Percentiles rank a stretch among this genome's conserved stretches.
These are phyloP conservation scores for Drosophila merina DNA, from an alignment of 2,888 invertebrate species.

Conservation along the genomic window DNA sequence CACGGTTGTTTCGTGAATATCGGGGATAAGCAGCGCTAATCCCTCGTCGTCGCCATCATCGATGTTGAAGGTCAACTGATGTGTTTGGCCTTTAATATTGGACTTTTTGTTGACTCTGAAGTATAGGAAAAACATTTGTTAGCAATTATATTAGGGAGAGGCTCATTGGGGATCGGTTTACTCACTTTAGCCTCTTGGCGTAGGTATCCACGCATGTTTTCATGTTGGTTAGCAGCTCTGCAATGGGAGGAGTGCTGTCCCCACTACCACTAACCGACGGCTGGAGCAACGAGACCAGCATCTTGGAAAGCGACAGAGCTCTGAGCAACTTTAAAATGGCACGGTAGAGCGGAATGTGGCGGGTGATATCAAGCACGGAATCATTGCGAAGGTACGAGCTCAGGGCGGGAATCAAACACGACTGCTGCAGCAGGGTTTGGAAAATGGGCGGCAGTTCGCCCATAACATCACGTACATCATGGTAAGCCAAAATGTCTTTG, in stretches of 20 bases:
- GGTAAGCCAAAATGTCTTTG: slow-evolving; percentile 81
- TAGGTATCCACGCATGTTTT: slow-evolving; percentile 96
- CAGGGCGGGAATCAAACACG: slow-evolving; percentile 93
- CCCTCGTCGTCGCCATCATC: slow-evolving; percentile 95
- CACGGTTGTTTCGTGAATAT: slow-evolving; percentile 89
- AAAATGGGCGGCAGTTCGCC: slow-evolving; percentile 89
- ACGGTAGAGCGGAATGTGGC: slow-evolving; percentile 96
- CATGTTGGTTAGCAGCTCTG: slow-evolving; percentile 93
- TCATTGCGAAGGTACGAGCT: slow-evolving; percentile 96
- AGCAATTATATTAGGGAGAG: background rate
- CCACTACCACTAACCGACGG: slow-evolving; percentile 84
- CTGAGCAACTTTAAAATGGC: slow-evolving; percentile 92
- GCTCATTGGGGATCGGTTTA: slow-evolving; percentile 22
- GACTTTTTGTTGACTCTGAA: slow-evolving; percentile 87
- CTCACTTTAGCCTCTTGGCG: slow-evolving; percentile 91
- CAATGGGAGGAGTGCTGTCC: slow-evolving; percentile 87
- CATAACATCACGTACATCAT: slow-evolving; percentile 83
- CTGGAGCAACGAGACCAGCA: slow-evolving; percentile 87
- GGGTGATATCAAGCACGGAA: slow-evolving; percentile 98
- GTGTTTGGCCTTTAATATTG: slow-evolving; percentile 83
- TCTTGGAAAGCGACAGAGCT: slow-evolving; percentile 88
- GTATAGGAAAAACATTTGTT: background rate
- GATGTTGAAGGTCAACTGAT: slow-evolving; percentile 83
- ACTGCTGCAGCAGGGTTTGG: slow-evolving; percentile 90
- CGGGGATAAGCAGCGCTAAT: slow-evolving; percentile 93